phyloP scores from a whole-genome alignment of 2,113 vertebrate species.

The Merops nubicus region DNA sequence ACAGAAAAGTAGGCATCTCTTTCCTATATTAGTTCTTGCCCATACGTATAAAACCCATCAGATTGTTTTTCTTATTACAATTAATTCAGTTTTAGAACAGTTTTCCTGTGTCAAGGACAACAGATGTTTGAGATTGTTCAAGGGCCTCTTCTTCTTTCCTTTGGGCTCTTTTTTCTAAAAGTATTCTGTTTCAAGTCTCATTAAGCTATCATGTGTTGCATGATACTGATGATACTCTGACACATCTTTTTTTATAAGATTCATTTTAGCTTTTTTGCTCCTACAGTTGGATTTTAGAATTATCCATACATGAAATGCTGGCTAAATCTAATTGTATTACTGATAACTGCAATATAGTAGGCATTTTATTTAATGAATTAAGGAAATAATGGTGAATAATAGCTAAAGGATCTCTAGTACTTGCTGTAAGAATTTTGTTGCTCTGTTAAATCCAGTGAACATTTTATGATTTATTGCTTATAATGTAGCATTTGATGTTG shows the following conservation, averaged over 20 bases:
- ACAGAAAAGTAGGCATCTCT: not conserved
- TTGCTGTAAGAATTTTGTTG: not conserved
- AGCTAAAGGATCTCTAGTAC: not conserved
- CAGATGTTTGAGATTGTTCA: not conserved
- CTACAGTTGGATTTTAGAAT: not conserved
- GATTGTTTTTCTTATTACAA: not conserved
- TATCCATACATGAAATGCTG: not conserved
- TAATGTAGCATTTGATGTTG: not conserved
- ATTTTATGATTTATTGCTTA: not conserved
- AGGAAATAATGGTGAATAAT: not conserved
- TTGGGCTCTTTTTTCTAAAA: not conserved
- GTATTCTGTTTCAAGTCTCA: not conserved
- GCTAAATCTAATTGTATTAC: not conserved
- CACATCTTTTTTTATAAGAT: too few species aligned
- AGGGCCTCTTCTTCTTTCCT: not conserved
- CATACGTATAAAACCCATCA: not conserved
- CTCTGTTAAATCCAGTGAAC: not conserved
- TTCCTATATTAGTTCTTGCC: not conserved
- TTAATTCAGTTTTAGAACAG: not conserved
- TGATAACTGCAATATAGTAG: not conserved
- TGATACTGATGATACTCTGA: too few species aligned
- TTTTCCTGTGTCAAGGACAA: not conserved
- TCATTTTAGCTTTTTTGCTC: not conserved
- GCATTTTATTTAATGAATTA: not conserved
- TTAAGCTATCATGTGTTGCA: not conserved